Percentiles rank a stretch among this genome's conserved stretches.
phyloP scores from a whole-genome alignment of 2,888 invertebrate genomes.

The Xylota sylvarum region DNA sequence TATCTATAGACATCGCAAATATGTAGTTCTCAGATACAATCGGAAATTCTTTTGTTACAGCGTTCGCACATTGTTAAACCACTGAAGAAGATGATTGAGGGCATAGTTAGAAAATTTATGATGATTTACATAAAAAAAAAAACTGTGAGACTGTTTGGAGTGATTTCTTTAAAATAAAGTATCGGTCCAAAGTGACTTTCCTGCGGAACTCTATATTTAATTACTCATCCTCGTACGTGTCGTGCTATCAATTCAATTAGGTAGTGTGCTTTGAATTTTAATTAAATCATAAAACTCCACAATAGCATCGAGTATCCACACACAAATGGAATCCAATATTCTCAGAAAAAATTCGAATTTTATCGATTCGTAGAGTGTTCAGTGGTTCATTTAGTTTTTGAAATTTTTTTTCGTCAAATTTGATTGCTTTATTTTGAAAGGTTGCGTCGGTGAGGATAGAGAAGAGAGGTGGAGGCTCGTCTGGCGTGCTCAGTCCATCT shows the following conservation, averaged over 20 bases:
- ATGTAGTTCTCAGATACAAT: too few species aligned
- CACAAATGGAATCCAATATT: conserved; percentile 12
- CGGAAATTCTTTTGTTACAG: too few species aligned
- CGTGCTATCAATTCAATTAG: conserved; percentile 6
- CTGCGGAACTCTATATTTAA: too few species aligned
- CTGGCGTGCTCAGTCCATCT: conserved; percentile 39
- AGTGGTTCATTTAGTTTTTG: conserved; percentile 22
- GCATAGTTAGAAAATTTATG: too few species aligned
- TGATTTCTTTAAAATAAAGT: too few species aligned
- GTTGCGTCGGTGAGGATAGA: neutral
- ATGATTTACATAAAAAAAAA: too few species aligned
- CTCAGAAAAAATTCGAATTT: conserved; percentile 14
- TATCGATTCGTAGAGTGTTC: conserved; percentile 27
- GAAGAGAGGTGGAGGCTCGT: conserved; percentile 18
- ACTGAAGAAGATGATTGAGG: too few species aligned
- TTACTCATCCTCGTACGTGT: too few species aligned
- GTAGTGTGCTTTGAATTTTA: conserved; percentile 36
- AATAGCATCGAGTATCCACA: conserved; percentile 19
- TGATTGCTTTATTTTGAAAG: conserved; percentile 32
- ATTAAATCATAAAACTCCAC: conserved; percentile 25
- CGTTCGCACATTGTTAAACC: too few species aligned
- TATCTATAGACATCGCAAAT: too few species aligned
- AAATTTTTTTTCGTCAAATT: conserved; percentile 15
- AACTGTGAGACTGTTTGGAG: too few species aligned
- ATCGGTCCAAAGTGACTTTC: too few species aligned